phyloP scores from a whole-genome alignment of 2,888 invertebrate species.

The Drosophila affinis region DNA sequence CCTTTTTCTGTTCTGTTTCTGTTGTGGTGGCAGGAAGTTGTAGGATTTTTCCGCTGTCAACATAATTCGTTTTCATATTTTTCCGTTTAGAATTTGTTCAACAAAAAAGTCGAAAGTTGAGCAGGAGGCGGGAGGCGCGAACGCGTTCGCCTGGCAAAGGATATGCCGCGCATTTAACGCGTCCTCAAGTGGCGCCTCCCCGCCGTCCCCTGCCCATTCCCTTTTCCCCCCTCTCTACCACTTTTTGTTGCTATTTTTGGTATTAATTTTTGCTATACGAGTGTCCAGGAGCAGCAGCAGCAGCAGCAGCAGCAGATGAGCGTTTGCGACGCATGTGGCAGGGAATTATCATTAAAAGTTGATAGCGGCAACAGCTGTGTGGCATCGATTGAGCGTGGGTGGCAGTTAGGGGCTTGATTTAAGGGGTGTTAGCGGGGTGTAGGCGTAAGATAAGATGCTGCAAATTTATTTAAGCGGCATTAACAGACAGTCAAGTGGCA shows the following conservation, averaged over 20 bases:
- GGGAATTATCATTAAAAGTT: slow-evolving; percentile 76
- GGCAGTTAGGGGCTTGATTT: slow-evolving; percentile 1
- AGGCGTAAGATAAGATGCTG: slow-evolving; percentile 39
- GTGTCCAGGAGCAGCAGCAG: slow-evolving; percentile 35
- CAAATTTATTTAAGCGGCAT: slow-evolving; percentile 69
- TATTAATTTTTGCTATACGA: slow-evolving; percentile 56
- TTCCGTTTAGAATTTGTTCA: slow-evolving; percentile 79
- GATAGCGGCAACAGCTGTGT: slow-evolving; percentile 66
- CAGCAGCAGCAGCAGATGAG: slow-evolving; percentile 21
- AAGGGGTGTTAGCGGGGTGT: slow-evolving; percentile 2
- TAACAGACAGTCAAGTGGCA: slow-evolving; percentile 72
- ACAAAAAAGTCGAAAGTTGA: slow-evolving; percentile 60
- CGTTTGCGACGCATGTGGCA: slow-evolving; percentile 54
- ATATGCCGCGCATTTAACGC: slow-evolving; percentile 66
- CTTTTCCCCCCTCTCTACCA: not conserved
- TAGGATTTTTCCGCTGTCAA: slow-evolving; percentile 79
- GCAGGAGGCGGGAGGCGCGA: slow-evolving; percentile 27
- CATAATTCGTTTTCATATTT: slow-evolving; percentile 78
- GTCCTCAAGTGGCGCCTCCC: slow-evolving; percentile 56
- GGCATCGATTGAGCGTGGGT: slow-evolving; percentile 59
- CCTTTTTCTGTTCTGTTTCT: slow-evolving; percentile 49
- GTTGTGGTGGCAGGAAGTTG: slow-evolving; percentile 69
- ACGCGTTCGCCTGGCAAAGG: slow-evolving; percentile 74
- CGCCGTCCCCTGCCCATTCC: slow-evolving; percentile 27
- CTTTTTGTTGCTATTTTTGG: slow-evolving; percentile 32